A percentile compares a stretch with the other conserved stretches of the same genome.
Conservation (phyloP, 1,140 invertebrate species). For the Drosophila kepulauana region DNA sequence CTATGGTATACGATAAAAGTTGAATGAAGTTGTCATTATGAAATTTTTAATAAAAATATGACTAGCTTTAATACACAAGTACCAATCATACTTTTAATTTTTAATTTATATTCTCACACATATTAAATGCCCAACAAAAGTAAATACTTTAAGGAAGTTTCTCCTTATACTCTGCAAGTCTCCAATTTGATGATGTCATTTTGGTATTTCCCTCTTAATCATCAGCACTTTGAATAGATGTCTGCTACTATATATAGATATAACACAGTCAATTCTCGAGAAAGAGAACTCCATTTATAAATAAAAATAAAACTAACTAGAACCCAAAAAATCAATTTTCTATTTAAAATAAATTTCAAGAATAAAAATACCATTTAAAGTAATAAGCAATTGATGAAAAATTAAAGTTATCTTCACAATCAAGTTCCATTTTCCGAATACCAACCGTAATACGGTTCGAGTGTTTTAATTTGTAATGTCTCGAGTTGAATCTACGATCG, state of each 20-base stretch:
- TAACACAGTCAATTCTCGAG: not conserved
- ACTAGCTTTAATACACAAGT: no score
- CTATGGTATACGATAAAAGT: no score
- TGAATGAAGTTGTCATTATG: no score
- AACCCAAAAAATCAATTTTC: not conserved
- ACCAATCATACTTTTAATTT: no score
- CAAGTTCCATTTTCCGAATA: not conserved
- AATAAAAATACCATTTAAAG: not conserved
- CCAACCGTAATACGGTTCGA: not conserved
- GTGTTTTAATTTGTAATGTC: constrained; percentile 8
- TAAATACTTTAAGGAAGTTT: not conserved
- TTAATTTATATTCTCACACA: no score
- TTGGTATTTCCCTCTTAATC: not conserved
- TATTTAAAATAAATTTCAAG: not conserved
- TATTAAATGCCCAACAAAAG: not conserved
- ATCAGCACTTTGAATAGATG: not conserved
- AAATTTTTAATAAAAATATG: no score
- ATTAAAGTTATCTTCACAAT: not conserved
- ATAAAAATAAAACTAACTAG: no score
- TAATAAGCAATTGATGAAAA: not conserved
- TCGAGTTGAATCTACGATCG: constrained; percentile 39
- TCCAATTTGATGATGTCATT: not conserved
- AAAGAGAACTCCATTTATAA: not conserved
- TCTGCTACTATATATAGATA: not conserved
- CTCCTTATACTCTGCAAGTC: not conserved